These are phyloP conservation scores for Drosophila arizonae DNA, from an alignment of 1,140 invertebrate genomes.

Conservation along the genomic window DNA sequence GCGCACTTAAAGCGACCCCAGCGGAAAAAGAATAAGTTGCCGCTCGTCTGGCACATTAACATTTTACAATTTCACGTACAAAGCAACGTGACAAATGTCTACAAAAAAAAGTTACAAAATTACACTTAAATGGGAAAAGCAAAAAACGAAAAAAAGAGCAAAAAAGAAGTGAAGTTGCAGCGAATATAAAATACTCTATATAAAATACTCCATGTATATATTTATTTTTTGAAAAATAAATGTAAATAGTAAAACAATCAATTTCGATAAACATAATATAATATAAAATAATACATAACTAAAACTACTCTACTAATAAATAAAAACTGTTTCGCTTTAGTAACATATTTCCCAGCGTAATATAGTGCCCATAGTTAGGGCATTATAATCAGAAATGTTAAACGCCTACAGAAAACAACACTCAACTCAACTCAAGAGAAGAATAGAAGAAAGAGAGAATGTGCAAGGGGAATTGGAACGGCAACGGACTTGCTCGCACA, in stretches of 20 bases:
- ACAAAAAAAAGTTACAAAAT: conserved; percentile 48
- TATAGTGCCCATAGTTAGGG: background rate
- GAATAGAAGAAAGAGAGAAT: background rate
- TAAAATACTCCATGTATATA: too few relatives aligned
- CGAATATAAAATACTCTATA: background rate
- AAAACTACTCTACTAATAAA: too few relatives aligned
- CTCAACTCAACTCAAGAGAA: conserved; percentile 18
- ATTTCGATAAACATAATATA: too few relatives aligned
- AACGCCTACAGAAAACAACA: conserved; percentile 26
- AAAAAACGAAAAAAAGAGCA: conserved; percentile 6
- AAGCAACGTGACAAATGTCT: conserved; percentile 71
- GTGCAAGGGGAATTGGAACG: background rate
- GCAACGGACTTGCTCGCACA: conserved; percentile 38
- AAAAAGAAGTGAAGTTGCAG: background rate
- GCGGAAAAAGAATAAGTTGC: conserved; percentile 52
- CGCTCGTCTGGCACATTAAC: conserved; percentile 64
- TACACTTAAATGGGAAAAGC: conserved; percentile 66
- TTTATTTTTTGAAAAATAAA: background rate
- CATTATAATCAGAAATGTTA: conserved; percentile 13
- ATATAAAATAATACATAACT: too few relatives aligned
- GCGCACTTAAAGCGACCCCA: conserved; percentile 37
- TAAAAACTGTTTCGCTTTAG: background rate
- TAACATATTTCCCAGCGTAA: background rate
- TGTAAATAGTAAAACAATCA: too few relatives aligned
- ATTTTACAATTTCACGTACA: conserved; percentile 68